Percentiles rank a stretch among this genome's conserved stretches.
Conservation (phyloP, 2,113 vertebrate species). For the Leptosomus discolor region DNA sequence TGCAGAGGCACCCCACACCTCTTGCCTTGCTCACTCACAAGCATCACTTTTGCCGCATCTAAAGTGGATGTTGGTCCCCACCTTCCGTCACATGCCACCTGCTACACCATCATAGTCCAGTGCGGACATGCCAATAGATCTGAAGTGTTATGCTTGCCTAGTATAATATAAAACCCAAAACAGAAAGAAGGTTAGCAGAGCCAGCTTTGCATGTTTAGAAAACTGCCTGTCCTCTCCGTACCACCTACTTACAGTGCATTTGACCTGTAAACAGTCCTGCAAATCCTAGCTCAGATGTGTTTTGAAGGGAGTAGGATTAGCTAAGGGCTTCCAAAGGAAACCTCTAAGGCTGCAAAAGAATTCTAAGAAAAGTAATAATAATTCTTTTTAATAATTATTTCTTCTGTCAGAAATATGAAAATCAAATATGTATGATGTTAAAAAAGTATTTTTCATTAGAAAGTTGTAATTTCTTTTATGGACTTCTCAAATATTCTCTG, state of each 20-base stretch:
- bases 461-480: slow-evolving; percentile 23
- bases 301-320: background rate
- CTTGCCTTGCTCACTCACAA: background rate
- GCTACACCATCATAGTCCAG: fast-evolving
- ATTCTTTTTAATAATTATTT: slow-evolving; percentile 30
- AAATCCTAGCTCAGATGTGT: background rate
- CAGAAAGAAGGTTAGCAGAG: background rate
- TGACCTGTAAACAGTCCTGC: background rate
- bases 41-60: background rate
- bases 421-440: slow-evolving; percentile 12
- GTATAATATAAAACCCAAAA: background rate
- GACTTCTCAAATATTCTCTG: background rate
- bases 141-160: background rate
- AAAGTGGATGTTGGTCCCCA: background rate
- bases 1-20: background rate
- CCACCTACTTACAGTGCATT: background rate
- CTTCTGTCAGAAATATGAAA: slow-evolving; percentile 13
- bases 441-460: slow-evolving; percentile 34
- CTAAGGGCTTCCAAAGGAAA: background rate
- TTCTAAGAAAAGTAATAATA: background rate
- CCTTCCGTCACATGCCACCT: background rate
- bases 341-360: background rate
- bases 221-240: background rate
- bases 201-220: background rate
- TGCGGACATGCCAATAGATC: background rate